These are phyloP conservation scores for Thinocorus orbignyianus DNA, from an alignment of 2,113 vertebrate species.

Conservation along the genomic window DNA sequence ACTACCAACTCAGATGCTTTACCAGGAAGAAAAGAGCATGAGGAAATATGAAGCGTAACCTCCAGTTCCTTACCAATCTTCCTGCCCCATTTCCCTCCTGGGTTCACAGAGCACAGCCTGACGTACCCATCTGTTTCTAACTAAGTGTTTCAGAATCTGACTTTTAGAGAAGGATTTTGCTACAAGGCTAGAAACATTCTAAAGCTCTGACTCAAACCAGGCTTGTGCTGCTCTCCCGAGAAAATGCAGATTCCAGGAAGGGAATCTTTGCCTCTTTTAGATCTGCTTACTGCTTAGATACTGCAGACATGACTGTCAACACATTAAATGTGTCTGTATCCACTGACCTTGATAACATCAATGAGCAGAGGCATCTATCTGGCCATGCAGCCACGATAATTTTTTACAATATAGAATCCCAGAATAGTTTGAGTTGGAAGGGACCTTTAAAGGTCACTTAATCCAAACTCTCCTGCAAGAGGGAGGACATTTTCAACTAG, in stretches of 20 bases:
- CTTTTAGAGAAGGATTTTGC: not conserved
- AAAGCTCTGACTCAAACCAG: not conserved
- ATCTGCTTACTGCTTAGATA: not conserved
- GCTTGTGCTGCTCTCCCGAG: not conserved
- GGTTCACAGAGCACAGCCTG: not conserved
- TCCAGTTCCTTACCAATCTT: not conserved
- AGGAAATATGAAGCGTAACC: not conserved
- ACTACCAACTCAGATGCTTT: not conserved
- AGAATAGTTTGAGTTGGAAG: not conserved
- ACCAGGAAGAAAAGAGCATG: not conserved
- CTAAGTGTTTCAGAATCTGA: not conserved
- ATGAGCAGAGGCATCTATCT: not conserved
- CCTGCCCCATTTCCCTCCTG: not conserved
- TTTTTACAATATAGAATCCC: not conserved
- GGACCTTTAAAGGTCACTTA: not conserved
- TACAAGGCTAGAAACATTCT: not conserved
- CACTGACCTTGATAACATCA: not conserved
- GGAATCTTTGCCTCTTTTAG: not conserved
- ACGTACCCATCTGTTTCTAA: not conserved
- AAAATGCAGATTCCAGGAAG: not conserved
- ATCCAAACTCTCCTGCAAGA: not conserved
- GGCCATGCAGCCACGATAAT: not conserved
- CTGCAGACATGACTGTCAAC: not conserved
- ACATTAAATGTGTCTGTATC: not conserved
- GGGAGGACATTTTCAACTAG: not conserved